phyloP scores from a whole-genome alignment of 2,888 invertebrate species.

The Abrostola tripartita region DNA sequence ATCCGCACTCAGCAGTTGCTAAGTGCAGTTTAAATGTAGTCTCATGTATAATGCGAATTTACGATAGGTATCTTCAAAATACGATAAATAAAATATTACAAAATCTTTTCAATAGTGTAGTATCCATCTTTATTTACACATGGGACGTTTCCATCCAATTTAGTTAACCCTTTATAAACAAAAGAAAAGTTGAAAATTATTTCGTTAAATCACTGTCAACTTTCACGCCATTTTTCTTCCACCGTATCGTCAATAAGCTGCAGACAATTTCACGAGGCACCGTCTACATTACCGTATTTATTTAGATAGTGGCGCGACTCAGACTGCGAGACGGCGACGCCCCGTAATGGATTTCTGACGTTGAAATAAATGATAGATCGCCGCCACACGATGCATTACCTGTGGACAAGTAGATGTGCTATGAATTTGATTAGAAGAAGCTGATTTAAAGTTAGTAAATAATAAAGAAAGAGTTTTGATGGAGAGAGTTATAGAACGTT shows the following conservation, averaged over 20 bases:
- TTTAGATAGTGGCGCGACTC: conserved; percentile 62
- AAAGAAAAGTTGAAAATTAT: not conserved
- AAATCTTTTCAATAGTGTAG: no score
- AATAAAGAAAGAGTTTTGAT: no score
- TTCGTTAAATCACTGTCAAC: conserved; percentile 3
- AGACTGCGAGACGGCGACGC: conserved; percentile 51
- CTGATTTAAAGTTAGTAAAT: not conserved
- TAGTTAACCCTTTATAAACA: not conserved
- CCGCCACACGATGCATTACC: conserved; percentile 74
- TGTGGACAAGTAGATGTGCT: conserved; percentile 57
- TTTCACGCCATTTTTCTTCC: conserved; percentile 31
- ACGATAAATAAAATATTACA: no score
- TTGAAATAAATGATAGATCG: conserved; percentile 83
- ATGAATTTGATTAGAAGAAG: conserved; percentile 28
- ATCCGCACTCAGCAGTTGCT: no score
- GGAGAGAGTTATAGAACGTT: no score
- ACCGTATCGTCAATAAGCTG: conserved; percentile 38
- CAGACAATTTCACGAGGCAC: conserved; percentile 61
- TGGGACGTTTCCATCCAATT: not conserved
- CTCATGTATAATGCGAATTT: no score
- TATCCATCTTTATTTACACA: no score
- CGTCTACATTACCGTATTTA: conserved; percentile 74
- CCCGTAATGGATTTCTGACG: conserved; percentile 82
- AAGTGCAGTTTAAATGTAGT: no score
- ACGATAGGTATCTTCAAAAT: no score